Percentiles rank a stretch among this genome's conserved stretches.
Conservation (phyloP, 92 coral and sea anemone genomes). For the Zoanthus sociatus region DNA sequence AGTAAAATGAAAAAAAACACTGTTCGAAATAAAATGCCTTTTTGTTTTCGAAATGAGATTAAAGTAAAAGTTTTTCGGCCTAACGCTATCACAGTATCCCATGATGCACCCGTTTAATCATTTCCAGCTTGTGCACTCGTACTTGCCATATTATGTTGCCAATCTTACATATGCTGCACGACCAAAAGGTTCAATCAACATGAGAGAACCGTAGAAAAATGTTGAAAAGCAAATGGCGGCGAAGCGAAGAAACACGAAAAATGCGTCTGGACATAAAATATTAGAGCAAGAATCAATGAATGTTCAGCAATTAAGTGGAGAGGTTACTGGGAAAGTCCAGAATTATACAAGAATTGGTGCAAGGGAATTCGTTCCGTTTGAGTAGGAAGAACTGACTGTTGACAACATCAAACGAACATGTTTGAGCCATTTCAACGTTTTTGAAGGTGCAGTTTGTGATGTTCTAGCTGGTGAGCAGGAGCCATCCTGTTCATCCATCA, state of each 20-base stretch:
- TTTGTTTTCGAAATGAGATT: no score
- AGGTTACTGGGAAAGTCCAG: slow-evolving; percentile 50
- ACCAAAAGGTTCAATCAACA: no score
- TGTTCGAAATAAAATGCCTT: no score
- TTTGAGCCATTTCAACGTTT: slow-evolving; percentile 50
- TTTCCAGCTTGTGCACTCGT: no score
- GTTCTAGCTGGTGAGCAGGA: slow-evolving; percentile 74
- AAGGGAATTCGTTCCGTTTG: slow-evolving; percentile 58
- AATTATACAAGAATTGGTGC: slow-evolving; percentile 60
- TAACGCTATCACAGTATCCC: no score
- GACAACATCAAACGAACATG: slow-evolving; percentile 60
- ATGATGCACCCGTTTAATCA: no score
- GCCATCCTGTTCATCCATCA: slow-evolving; percentile 68
- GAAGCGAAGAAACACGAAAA: slow-evolving; percentile 32
- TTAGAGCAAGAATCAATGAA: slow-evolving; percentile 44
- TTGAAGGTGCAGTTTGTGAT: slow-evolving; percentile 46
- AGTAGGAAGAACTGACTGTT: slow-evolving; percentile 54
- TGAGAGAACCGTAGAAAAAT: no score
- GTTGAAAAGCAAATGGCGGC: background rate
- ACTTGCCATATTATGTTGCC: no score
- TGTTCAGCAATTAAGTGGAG: slow-evolving; percentile 54
- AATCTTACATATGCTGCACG: no score
- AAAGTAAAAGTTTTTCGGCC: no score
- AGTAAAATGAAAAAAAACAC: no score
- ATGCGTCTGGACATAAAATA: slow-evolving; percentile 26